A percentile compares a stretch with the other conserved stretches of the same genome.
phyloP scores from a whole-genome alignment of 2,113 vertebrate species.

The Tachysurus fulvidraco region DNA sequence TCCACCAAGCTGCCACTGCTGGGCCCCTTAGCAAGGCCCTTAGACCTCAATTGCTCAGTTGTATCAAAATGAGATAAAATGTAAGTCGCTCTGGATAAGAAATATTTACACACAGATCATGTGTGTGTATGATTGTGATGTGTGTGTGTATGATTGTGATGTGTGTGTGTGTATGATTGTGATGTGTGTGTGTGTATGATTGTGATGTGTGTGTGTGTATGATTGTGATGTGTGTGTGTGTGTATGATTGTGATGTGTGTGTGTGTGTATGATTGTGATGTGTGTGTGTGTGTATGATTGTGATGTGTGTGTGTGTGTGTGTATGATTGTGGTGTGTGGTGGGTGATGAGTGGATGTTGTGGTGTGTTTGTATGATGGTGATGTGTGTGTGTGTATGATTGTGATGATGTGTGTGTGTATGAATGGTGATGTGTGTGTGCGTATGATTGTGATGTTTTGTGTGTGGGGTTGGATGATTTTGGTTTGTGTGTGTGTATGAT shows the following conservation, averaged over 20 bases:
- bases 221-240: background rate
- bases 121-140: background rate
- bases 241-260: background rate
- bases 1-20: no score
- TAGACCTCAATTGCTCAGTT: no score
- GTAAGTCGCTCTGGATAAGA: no score
- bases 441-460: no score
- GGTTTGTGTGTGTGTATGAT: constrained; percentile 11
- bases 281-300: background rate
- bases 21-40: no score
- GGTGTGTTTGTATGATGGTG: no score
- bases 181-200: no score
- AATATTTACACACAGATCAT: background rate
- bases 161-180: background rate
- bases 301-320: background rate
- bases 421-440: background rate
- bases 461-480: no score
- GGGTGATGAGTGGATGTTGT: constrained; percentile 87
- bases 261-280: background rate
- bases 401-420: background rate
- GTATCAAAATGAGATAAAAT: no score
- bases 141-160: background rate
- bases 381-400: background rate
- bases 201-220: background rate
- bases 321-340: background rate